These are phyloP conservation scores for Tinamus major DNA, from an alignment of 2,797 vertebrate species.

Conservation along the genomic window DNA sequence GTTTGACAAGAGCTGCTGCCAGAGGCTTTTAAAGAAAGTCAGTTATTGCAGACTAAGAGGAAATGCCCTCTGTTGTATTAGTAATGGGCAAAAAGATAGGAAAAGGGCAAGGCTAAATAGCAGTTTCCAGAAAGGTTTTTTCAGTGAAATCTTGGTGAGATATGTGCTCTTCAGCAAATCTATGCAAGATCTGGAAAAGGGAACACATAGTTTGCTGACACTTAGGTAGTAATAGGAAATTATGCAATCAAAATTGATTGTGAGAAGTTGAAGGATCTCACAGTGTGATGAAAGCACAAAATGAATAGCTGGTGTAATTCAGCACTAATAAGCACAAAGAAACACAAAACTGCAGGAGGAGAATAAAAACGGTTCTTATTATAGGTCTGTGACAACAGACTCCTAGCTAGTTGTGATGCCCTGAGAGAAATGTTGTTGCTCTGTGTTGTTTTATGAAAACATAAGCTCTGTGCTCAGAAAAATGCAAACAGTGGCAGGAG, in stretches of 20 bases:
- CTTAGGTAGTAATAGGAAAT: not conserved
- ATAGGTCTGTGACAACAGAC: not conserved
- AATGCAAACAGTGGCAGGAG: not conserved
- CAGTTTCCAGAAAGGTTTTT: not conserved
- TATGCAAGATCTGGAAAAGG: not conserved
- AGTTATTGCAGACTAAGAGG: slow-evolving; percentile 34
- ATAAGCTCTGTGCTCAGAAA: not conserved
- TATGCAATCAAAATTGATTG: not conserved
- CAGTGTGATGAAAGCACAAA: not conserved
- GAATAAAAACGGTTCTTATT: not conserved
- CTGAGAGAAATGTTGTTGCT: not conserved
- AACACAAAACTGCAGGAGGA: not conserved
- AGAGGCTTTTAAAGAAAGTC: slow-evolving; percentile 55
- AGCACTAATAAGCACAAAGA: not conserved
- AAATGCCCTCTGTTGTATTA: slow-evolving; percentile 30
- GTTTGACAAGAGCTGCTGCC: slow-evolving; percentile 36
- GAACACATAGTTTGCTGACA: not conserved
- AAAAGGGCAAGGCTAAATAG: not conserved
- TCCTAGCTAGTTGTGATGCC: not conserved
- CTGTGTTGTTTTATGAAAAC: not conserved
- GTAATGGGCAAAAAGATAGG: slow-evolving; percentile 29
- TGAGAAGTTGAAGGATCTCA: not conserved
- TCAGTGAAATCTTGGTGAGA: not conserved
- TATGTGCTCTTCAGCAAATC: not conserved
- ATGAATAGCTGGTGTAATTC: not conserved